phyloP scores from a whole-genome alignment of 2,797 vertebrate genomes.

The Columba guinea region DNA sequence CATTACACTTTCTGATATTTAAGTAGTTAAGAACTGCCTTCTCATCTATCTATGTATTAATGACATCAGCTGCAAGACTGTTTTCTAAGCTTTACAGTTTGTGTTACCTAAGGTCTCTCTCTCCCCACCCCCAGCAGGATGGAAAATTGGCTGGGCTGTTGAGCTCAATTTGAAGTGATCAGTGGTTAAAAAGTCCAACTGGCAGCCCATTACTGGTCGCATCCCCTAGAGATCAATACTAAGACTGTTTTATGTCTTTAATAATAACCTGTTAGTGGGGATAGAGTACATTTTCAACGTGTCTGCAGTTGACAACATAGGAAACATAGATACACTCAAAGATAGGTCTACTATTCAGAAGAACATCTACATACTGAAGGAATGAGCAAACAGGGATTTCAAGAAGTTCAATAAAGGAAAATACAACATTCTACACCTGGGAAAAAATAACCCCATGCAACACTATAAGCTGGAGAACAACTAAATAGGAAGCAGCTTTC shows the following conservation, averaged over 20 bases:
- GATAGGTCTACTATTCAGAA: neutral
- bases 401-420: neutral
- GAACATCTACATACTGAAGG: neutral
- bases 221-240: neutral
- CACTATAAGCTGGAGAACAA: neutral
- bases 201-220: too few relatives aligned
- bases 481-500: neutral
- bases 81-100: neutral
- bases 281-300: neutral
- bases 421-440: neutral
- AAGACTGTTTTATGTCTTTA: neutral
- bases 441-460: neutral
- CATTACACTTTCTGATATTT: neutral
- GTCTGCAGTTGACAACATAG: neutral
- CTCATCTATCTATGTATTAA: neutral
- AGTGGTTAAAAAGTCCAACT: neutral
- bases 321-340: neutral
- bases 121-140: fast-evolving
- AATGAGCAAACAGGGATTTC: neutral
- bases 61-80: neutral
- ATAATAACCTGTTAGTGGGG: neutral
- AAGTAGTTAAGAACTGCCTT: neutral
- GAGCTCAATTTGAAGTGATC: neutral
- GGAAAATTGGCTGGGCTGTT: neutral
- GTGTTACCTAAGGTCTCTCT: neutral